Conservation (phyloP, 2,113 vertebrate species). For the Salvelinus sp. region DNA sequence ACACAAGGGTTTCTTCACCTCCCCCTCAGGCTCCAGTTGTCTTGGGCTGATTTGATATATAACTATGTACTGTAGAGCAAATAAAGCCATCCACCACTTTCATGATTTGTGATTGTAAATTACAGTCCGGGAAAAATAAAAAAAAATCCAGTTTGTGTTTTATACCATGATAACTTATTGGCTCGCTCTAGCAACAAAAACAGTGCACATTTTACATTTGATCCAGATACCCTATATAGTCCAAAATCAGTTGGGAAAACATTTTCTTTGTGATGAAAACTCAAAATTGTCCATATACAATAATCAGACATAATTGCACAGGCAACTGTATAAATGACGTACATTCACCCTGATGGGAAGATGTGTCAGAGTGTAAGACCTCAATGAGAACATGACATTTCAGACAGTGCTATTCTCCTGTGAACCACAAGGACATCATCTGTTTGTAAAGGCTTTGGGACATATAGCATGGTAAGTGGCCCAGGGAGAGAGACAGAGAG, state of each 20-base stretch:
- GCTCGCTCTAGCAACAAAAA: constrained; percentile 37
- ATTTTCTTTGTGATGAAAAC: constrained; percentile 49
- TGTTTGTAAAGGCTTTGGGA: background rate
- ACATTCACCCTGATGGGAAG: background rate
- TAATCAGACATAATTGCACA: constrained; percentile 20
- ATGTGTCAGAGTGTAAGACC: constrained; percentile 5
- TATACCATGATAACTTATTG: constrained; percentile 47
- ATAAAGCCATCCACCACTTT: constrained; percentile 51
- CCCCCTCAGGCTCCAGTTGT: constrained; percentile 29
- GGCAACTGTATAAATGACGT: no score
- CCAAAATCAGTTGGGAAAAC: no score
- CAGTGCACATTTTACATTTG: constrained; percentile 45
- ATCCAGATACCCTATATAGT: constrained; percentile 36
- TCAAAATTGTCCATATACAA: constrained; percentile 19
- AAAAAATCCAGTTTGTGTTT: constrained; percentile 52
- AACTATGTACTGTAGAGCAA: constrained; percentile 41
- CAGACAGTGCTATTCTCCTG: constrained; percentile 9
- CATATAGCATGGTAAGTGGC: background rate
- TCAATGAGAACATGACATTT: constrained; percentile 3
- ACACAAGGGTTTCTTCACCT: constrained; percentile 38
- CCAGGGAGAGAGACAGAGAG: constrained; percentile 13
- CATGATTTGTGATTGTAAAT: constrained; percentile 57
- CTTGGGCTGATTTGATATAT: constrained; percentile 52
- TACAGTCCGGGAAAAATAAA: constrained; percentile 33
- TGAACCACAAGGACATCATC: constrained; percentile 3